These are phyloP conservation scores for Strigops habroptila DNA, from an alignment of 2,113 vertebrate genomes.

Conservation along the genomic window DNA sequence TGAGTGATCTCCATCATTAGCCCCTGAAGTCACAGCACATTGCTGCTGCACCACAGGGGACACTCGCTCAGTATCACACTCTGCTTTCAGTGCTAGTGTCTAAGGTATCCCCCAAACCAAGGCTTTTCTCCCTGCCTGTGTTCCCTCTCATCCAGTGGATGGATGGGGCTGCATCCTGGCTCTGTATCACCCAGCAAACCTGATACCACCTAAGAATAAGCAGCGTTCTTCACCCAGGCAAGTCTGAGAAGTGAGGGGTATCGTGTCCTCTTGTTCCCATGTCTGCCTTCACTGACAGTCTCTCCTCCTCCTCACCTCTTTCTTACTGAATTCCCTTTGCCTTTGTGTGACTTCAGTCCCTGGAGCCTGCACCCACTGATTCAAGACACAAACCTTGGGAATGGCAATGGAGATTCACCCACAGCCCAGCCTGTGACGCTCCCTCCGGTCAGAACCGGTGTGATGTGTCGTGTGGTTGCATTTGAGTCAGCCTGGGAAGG, in stretches of 20 bases:
- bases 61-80: accelerated
- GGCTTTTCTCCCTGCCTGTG: not conserved
- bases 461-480: accelerated
- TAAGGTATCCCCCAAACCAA: not conserved
- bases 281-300: not conserved
- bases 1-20: not conserved
- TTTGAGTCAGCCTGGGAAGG: not conserved
- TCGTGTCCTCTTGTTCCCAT: not conserved
- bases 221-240: no score
- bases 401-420: not conserved
- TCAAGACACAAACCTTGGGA: not conserved
- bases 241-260: not conserved
- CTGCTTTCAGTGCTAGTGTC: not conserved
- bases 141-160: not conserved
- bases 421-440: not conserved
- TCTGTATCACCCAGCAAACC: not conserved
- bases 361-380: no score
- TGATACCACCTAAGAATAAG: no score
- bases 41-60: not conserved
- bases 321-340: not conserved
- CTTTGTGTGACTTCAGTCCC: accelerated
- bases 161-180: not conserved
- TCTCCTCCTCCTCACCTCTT: not conserved
- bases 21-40: not conserved
- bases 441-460: not conserved